Evolutionary conservation across 2,888 invertebrate species (phyloP), one percentile per base, ranked within the genome.

Genomic region (Cotesia congregata): DNA sequence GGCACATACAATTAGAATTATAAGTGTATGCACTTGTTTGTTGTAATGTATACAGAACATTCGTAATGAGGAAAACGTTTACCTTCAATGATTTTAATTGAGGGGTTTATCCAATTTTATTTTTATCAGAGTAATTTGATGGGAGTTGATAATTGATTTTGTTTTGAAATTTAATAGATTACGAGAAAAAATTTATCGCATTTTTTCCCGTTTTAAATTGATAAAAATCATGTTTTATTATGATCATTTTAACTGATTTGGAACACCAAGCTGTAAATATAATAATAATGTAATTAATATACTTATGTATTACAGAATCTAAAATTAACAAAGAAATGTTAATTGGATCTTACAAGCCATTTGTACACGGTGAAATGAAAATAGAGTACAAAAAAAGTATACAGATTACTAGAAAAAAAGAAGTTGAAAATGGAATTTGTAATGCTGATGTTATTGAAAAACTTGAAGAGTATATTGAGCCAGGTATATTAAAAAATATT

Each of bases 311-410:
- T 71, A 77, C 67, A 12, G 67, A 67, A 15, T 69, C 77, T 6
- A 74, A 67, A 15, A 71, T 76, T 3, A 82, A 85, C 67, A 82
- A 81, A 5, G 75, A 75, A 17, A 86, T 86, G 84, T 78, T 85
- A 0, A 79, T 82, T 7, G 90, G 90, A 1, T 86, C 86, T 1
- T 90, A 90, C 80, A 86, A 85, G 38, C 89, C 90, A 3, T 86
- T 87, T 76, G 87, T 86, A 75, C 90, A 88, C 40, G 87, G 88
- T 1, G 89, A 90, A 72, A 82, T 87, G n/a, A 81, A 85, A 0
- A 74, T 81, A 20, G 88, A 88, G 74, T 88, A 86, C 75, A 83
- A 85, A 67, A 88, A 86, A 61, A 88, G 86, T 70, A 38, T 87
- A 9, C 81, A 80, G 20, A 81, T 72, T 69, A 77, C 81, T 15